Evolutionary conservation across 2,797 vertebrate genomes (phyloP).

Genomic region (Benthosema pterotum): DNA sequence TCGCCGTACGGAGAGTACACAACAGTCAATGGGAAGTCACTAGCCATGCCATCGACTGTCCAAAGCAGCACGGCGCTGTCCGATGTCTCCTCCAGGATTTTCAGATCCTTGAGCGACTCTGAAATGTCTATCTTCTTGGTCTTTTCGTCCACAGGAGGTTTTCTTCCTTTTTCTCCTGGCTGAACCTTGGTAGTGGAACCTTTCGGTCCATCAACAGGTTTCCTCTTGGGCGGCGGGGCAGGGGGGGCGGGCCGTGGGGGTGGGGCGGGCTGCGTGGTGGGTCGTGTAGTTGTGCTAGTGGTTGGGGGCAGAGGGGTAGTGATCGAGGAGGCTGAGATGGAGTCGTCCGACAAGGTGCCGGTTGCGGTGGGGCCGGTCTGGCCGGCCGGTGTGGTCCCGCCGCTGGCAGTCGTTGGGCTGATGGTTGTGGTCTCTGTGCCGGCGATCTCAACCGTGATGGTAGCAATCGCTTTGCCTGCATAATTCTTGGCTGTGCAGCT

Average conservation of each 20-base stretch:
- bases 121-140: constrained; percentile 64
- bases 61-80: constrained; percentile 90
- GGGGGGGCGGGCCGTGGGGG: constrained; percentile 31
- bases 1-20: constrained; percentile 90
- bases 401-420: constrained; percentile 50
- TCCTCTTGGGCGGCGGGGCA: constrained; percentile 27
- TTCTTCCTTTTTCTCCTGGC: constrained; percentile 60
- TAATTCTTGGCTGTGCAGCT: constrained; percentile 93
- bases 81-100: constrained; percentile 84
- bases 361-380: constrained; percentile 52
- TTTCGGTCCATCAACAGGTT: constrained; percentile 47
- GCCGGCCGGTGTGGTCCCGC: constrained; percentile 29
- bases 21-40: constrained; percentile 79
- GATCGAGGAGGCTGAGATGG: constrained; percentile 2
- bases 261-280: constrained; percentile 12
- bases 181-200: constrained; percentile 46
- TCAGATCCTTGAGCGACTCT: constrained; percentile 79
- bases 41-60: constrained; percentile 76
- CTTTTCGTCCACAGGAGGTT: constrained; percentile 69
- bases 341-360: too few relatives aligned
- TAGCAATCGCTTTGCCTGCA: constrained; percentile 86
- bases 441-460: constrained; percentile 85
- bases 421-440: constrained; percentile 77
- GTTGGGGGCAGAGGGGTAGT: constrained; percentile 43
- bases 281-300: constrained; percentile 15